Conservation (phyloP, 2,888 invertebrate species). For the Eurytoma californica region DNA sequence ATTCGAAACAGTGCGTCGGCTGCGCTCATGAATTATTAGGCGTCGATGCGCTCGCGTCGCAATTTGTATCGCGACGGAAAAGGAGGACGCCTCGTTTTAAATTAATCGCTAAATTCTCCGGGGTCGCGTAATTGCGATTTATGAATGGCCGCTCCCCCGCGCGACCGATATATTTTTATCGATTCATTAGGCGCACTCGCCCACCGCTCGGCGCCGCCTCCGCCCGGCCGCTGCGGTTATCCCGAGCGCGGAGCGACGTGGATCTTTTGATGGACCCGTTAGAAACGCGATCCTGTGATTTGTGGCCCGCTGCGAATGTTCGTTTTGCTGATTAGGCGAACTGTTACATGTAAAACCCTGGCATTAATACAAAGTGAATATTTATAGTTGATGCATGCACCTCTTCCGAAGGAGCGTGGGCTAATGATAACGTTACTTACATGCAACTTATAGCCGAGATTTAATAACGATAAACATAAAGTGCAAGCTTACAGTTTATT, state of each 20-base stretch:
- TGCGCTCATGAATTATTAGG: slow-evolving; percentile 28
- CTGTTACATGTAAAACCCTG: no score
- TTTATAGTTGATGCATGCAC: no score
- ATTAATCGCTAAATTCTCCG: slow-evolving; percentile 63
- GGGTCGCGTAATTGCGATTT: slow-evolving; percentile 67
- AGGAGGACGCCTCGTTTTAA: slow-evolving; percentile 48
- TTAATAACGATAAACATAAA: no score
- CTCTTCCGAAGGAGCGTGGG: no score
- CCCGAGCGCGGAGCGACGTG: background rate
- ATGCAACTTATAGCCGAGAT: no score
- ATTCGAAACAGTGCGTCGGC: background rate
- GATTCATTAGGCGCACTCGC: slow-evolving; percentile 63
- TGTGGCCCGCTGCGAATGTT: no score
- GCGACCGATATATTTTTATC: slow-evolving; percentile 63
- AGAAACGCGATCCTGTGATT: slow-evolving; percentile 20
- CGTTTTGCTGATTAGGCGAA: no score
- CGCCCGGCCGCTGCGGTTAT: background rate
- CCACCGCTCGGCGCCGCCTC: background rate
- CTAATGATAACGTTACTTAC: no score
- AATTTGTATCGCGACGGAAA: slow-evolving; percentile 28
- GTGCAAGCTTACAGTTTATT: no score
- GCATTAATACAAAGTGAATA: no score
- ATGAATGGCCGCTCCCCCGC: slow-evolving; percentile 61
- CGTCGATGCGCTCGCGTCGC: slow-evolving; percentile 9
- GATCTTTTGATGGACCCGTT: slow-evolving; percentile 1